Base-by-base conservation (phyloP, 2,113 vertebrate species). In the Marcusenius ussheri region DNA sequence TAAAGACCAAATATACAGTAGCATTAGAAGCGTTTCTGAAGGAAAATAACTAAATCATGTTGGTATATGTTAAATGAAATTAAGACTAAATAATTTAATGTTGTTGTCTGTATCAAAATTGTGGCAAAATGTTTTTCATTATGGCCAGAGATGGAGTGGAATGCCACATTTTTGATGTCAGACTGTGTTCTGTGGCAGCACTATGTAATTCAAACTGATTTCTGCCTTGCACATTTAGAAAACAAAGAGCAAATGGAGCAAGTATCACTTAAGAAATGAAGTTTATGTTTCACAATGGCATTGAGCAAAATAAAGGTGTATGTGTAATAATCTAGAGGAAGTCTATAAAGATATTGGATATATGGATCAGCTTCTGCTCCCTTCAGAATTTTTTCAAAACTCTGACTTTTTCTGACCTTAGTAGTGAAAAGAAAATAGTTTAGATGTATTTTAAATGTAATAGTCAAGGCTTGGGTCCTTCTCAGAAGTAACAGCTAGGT, bases 91-190 rank as follows among this genome's bases (percentile, higher is more conserved):
- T 74, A 49, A 45, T 50, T 89, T 56, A 45, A 83, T 89, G 21
- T 83, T 24, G 31, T 42, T 83, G 90, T 87, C 39, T 90, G 31
- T 83, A 53, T 74, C 58, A n/a, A 92, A 8, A 89, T 88, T 92
- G 91, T 49, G 89, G 89, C 89, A 24, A 58, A 58, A 24, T 62
- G 83, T 45, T 88, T 11, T 77, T 45, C 58, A 87, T 90, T 89
- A 91, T 91, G 87, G 91, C 89, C 89, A 77, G 83, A 66, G 77
- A 91, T 83, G 90, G 58, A 91, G 58, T 66, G 49, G 50, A 87
- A 86, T 85, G 66, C 31, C 92, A 9, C 90, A 92, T 93, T 91
- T 83, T 90, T 86, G 86, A 62, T 86, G 45, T 90, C 87, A 91
- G 92, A 90, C 91, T 91, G 91, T 89, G 80, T 13, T 47, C 19